Percentiles rank a stretch among this genome's conserved stretches.
These are phyloP conservation scores for Erebia epiphron DNA, from an alignment of 2,888 invertebrate genomes.

Conservation along the genomic window DNA sequence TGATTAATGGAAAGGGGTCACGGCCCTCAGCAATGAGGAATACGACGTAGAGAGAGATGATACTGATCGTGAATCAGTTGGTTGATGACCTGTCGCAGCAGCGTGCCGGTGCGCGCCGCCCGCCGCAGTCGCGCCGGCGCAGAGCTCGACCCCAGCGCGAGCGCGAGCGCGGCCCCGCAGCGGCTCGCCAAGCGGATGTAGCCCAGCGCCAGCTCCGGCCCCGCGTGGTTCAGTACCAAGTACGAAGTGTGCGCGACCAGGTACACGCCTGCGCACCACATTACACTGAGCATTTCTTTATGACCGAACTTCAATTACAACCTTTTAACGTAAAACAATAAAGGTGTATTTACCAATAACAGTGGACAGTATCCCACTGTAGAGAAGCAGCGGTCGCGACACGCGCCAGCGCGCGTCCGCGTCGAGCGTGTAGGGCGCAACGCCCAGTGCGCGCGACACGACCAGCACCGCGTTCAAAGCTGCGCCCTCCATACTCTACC, in stretches of 20 bases:
- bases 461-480: not conserved
- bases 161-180: not conserved
- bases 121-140: not conserved
- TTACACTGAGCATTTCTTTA: too few species aligned
- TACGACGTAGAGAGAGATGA: too few species aligned
- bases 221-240: not conserved
- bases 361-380: not conserved
- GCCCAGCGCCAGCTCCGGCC: not conserved
- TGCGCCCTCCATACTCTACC: not conserved
- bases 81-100: not conserved
- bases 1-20: too few species aligned
- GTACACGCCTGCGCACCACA: too few species aligned
- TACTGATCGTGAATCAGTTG: too few species aligned
- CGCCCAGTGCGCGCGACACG: not conserved
- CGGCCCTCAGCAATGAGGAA: not conserved
- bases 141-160: not conserved
- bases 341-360: not conserved
- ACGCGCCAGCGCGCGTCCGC: not conserved
- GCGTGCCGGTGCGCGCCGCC: not conserved
- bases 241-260: too few species aligned
- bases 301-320: too few species aligned
- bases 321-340: too few species aligned
- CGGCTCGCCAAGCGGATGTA: not conserved
- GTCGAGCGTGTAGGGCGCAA: not conserved
- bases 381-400: not conserved